Evolutionary conservation across 2,888 invertebrate genomes (phyloP).

Genomic region (Spodoptera picta): DNA sequence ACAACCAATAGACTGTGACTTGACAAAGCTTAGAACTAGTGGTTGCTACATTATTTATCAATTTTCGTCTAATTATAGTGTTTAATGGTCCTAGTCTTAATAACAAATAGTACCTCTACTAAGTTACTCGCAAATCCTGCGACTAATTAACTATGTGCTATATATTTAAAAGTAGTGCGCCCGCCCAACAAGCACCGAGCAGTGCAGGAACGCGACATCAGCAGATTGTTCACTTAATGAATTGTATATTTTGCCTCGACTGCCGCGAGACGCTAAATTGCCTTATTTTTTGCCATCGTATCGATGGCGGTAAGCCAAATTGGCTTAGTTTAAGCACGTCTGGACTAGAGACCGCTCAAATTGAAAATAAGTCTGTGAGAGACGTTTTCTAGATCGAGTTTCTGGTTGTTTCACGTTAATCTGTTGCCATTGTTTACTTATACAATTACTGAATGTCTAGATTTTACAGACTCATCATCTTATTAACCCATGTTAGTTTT

Average conservation of each 20-base stretch:
- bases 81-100: no score
- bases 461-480: no score
- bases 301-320: constrained; percentile 36
- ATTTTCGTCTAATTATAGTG: no score
- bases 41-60: no score
- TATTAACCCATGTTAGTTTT: no score
- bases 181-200: not conserved
- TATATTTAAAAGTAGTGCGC: no score
- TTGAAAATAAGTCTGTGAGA: constrained; percentile 27
- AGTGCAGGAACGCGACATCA: not conserved
- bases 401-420: constrained; percentile 1
- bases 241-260: constrained; percentile 3
- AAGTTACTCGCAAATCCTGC: no score
- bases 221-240: constrained; percentile 12
- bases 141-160: no score
- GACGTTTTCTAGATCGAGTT: constrained; percentile 21
- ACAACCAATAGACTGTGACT: no score
- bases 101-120: no score
- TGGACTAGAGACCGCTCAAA: constrained; percentile 22
- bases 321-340: constrained; percentile 41
- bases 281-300: constrained; percentile 31
- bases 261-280: constrained; percentile 24
- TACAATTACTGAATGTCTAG: no score
- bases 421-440: not conserved
- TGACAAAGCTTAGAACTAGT: no score